phyloP scores from a whole-genome alignment of 2,113 vertebrate species.

The Gobius niger region DNA sequence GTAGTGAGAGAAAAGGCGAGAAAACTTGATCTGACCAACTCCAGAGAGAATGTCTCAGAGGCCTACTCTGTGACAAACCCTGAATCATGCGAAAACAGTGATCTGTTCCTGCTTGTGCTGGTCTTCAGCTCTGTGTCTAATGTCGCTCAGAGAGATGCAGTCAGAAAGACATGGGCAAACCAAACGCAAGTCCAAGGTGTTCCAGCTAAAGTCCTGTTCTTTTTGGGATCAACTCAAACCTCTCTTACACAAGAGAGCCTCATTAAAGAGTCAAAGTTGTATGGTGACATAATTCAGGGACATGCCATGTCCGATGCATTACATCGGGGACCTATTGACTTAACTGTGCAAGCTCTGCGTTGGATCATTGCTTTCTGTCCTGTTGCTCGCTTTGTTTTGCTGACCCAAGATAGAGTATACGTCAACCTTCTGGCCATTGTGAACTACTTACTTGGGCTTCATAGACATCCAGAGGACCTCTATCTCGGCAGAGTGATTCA shows the following conservation, averaged over 20 bases:
- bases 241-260: constrained; percentile 68
- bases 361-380: constrained; percentile 88
- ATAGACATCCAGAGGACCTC: constrained; percentile 80
- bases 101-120: constrained; percentile 84
- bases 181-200: constrained; percentile 68
- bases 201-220: constrained; percentile 76
- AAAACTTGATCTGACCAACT: constrained; percentile 74
- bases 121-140: constrained; percentile 82
- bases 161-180: constrained; percentile 88
- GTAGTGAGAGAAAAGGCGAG: constrained; percentile 83
- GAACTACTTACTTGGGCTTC: constrained; percentile 80
- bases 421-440: constrained; percentile 79
- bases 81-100: constrained; percentile 66
- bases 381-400: constrained; percentile 81
- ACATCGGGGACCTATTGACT: constrained; percentile 70
- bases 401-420: constrained; percentile 81
- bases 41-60: constrained; percentile 78
- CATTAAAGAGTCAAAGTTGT: constrained; percentile 68
- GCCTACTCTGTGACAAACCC: constrained; percentile 65
- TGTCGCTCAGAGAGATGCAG: constrained; percentile 70
- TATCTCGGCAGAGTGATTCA: constrained; percentile 86
- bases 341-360: constrained; percentile 74
- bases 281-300: constrained; percentile 84
- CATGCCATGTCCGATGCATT: constrained; percentile 72
- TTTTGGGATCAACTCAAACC: constrained; percentile 76